Evolutionary conservation across 2,797 vertebrate species (phyloP), one percentile per base, ranked within the genome.

Genomic region (Gephyroberyx darwinii): DNA sequence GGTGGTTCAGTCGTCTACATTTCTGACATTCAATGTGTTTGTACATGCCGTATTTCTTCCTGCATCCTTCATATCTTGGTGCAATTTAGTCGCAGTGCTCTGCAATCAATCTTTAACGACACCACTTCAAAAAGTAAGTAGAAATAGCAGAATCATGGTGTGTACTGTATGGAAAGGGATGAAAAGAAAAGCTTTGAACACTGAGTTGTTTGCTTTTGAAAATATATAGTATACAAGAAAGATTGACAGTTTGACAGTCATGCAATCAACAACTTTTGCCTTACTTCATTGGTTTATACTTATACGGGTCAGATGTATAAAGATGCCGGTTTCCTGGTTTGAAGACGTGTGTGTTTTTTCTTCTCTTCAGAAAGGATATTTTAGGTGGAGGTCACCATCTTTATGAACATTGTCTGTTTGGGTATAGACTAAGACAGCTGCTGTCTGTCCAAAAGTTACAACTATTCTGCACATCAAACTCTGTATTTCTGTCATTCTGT

Each of bases 131-230:
- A 33, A 60, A 41, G 35, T 52, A 30, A 14, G 48, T 12, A 43
- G 30, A 66, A 50, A 39, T 13, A 45, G n/a, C 33, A 60, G 51
- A 31, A 22, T 41, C 30, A 12, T 52, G 22, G 50, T 52, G 39
- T 10, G 22, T 20, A 52, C 55, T 35, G 10, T 5, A 2, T 12
- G 30, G 35, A 4, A n/a, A 65, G 52, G 16, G 26, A 56, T 48
- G 30, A 71, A 62, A 43, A 47, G 51, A 22, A 55, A 48, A 73
- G 52, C 14, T 33, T 64, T 57, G 19, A 55, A 31, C 51, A 13
- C 13, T 17, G 54, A 9, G 2, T 17, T 20, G 12, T 22, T 22
- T 37, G 3, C 10, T 59, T 37, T 41, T 13, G 50, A 52, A 20
- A 52, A 13, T 52, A 52, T 20, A 52, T 10, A 52, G 50, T 26